Conservation (phyloP, 2,797 vertebrate species). For the Paguma larvata region DNA sequence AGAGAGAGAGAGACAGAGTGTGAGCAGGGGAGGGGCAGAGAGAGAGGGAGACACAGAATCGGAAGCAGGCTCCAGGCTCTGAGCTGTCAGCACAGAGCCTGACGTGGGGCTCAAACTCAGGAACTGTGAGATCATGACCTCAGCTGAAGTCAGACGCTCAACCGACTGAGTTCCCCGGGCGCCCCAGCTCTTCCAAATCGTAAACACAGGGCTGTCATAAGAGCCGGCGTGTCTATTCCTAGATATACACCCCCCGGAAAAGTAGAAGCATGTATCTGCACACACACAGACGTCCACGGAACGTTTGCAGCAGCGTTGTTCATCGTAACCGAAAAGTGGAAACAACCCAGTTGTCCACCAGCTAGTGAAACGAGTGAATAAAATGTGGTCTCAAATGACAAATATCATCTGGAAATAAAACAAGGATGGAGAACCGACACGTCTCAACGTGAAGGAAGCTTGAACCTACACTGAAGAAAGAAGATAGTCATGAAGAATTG, state of each 20-base stretch:
- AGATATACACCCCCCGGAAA: no score
- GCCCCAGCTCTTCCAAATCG: neutral
- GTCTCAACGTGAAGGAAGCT: neutral
- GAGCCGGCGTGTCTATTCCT: neutral
- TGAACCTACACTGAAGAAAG: neutral
- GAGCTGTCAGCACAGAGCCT: no score
- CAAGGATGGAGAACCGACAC: neutral
- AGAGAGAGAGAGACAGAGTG: no score
- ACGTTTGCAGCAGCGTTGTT: neutral
- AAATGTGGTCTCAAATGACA: neutral
- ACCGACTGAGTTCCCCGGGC: no score
- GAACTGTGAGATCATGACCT: no score
- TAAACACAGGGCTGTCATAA: neutral
- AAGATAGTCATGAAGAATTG: neutral
- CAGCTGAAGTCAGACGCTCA: no score
- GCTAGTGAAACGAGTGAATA: neutral
- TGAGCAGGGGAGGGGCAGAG: no score
- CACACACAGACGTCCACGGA: neutral
- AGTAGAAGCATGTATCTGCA: neutral
- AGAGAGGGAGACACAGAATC: no score
- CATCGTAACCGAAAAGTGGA: neutral
- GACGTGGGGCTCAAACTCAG: no score
- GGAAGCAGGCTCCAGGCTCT: no score
- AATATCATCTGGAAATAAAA: neutral
- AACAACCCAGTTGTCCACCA: neutral